phyloP scores from a whole-genome alignment of 2,888 invertebrate genomes.

The Stenurella melanura region DNA sequence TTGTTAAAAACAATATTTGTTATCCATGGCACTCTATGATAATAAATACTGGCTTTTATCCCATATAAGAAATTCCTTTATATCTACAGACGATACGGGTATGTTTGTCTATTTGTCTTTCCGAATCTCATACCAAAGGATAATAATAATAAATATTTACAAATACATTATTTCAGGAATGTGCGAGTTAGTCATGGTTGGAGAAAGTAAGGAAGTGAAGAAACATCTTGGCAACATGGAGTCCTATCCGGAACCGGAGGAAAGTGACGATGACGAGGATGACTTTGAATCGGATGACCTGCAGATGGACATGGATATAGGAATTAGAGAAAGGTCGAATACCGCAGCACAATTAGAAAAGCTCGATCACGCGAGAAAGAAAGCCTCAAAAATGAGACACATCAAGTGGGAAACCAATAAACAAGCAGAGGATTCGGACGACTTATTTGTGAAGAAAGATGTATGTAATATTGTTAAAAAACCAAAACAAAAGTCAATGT shows the following conservation, averaged over 20 bases:
- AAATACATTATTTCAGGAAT: slow-evolving; percentile 76
- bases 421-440: slow-evolving; percentile 78
- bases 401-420: slow-evolving; percentile 83
- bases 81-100: slow-evolving; percentile 94
- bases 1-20: neutral
- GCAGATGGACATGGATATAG: slow-evolving; percentile 80
- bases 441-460: slow-evolving; percentile 77
- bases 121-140: neutral
- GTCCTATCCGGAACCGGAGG: slow-evolving; percentile 86
- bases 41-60: slow-evolving; percentile 94
- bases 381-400: slow-evolving; percentile 85
- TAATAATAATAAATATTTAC: slow-evolving; percentile 22
- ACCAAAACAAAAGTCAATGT: slow-evolving; percentile 75
- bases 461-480: slow-evolving; percentile 62
- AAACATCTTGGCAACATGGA: slow-evolving; percentile 70
- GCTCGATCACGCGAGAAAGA: slow-evolving; percentile 89
- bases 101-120: slow-evolving; percentile 16
- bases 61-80: slow-evolving; percentile 95
- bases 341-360: slow-evolving; percentile 92
- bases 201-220: slow-evolving; percentile 82
- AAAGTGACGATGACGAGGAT: slow-evolving; percentile 86
- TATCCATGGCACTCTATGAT: slow-evolving; percentile 93
- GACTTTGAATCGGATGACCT: slow-evolving; percentile 82
- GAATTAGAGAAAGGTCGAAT: slow-evolving; percentile 84
- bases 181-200: slow-evolving; percentile 93